These are phyloP conservation scores for Stictocephala bisonia DNA, from an alignment of 2,888 invertebrate genomes.

Conservation along the genomic window DNA sequence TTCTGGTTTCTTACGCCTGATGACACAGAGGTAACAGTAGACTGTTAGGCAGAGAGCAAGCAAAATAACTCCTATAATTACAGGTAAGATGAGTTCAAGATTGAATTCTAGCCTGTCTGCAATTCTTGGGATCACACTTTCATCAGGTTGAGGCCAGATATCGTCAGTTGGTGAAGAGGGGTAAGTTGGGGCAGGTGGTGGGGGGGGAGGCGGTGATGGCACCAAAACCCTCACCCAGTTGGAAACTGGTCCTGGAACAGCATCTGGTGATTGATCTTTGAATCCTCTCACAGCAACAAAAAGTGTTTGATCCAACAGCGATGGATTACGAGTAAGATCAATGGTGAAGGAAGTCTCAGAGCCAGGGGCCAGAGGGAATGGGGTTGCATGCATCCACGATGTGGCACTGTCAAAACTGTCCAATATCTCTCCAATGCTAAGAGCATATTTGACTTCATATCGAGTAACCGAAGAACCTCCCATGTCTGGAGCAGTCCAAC, in stretches of 20 bases:
- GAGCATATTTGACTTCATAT: slow-evolving; percentile 69
- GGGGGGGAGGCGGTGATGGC: slow-evolving; percentile 67
- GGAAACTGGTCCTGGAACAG: slow-evolving; percentile 66
- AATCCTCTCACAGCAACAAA: slow-evolving; percentile 69
- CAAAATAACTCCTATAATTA: slow-evolving; percentile 66
- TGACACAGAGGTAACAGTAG: slow-evolving; percentile 68
- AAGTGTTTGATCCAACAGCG: slow-evolving; percentile 66
- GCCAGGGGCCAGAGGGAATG: slow-evolving; percentile 67
- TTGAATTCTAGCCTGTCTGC: slow-evolving; percentile 64
- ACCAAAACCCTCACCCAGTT: slow-evolving; percentile 69
- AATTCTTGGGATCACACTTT: slow-evolving; percentile 64
- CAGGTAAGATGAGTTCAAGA: slow-evolving; percentile 67
- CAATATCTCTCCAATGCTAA: slow-evolving; percentile 60
- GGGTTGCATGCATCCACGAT: slow-evolving; percentile 65
- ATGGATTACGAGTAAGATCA: slow-evolving; percentile 66
- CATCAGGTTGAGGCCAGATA: slow-evolving; percentile 64
- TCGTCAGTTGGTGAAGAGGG: slow-evolving; percentile 62
- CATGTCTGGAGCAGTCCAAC: slow-evolving; percentile 73
- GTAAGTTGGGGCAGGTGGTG: slow-evolving; percentile 63
- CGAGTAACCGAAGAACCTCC: slow-evolving; percentile 67
- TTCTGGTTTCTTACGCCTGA: slow-evolving; percentile 62
- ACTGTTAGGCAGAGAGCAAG: slow-evolving; percentile 64
- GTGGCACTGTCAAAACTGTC: slow-evolving; percentile 61
- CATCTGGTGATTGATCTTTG: slow-evolving; percentile 63
- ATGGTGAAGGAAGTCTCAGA: slow-evolving; percentile 67